Conservation (phyloP, 92 coral and sea anemone species). For the Virgularia gustaviana region DNA sequence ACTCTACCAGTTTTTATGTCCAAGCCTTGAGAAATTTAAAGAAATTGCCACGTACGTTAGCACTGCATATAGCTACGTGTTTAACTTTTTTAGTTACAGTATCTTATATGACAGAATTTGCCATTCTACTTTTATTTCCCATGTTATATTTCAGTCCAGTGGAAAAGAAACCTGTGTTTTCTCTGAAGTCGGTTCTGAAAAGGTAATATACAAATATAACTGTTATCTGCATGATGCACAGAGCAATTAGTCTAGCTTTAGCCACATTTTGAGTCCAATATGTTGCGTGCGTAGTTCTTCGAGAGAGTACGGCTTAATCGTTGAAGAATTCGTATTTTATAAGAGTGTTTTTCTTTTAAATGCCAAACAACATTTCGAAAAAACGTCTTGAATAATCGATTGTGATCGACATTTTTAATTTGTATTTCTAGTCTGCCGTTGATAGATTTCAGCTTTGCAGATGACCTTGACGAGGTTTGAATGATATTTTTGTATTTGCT, state of each 20-base stretch:
- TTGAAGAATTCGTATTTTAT: too few species aligned
- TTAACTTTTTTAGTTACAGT: not conserved
- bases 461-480: slow-evolving; percentile 32
- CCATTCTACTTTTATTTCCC: not conserved
- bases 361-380: too few species aligned
- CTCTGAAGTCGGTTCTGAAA: slow-evolving; percentile 77
- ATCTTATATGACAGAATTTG: too few species aligned
- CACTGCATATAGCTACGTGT: too few species aligned
- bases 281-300: too few species aligned
- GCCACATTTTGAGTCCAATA: too few species aligned
- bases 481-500: not conserved
- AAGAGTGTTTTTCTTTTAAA: too few species aligned
- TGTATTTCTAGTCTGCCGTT: slow-evolving; percentile 19
- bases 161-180: slow-evolving; percentile 83
- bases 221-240: too few species aligned
- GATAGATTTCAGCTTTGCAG: slow-evolving; percentile 31
- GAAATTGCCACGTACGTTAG: slow-evolving; percentile 16
- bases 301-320: too few species aligned
- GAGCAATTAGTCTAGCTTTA: too few species aligned
- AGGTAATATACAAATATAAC: too few species aligned
- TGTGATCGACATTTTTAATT: not conserved
- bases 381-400: too few species aligned
- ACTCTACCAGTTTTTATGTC: slow-evolving; percentile 84
- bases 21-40: slow-evolving; percentile 76
- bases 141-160: slow-evolving; percentile 59